Conservation (phyloP, 2,113 vertebrate species). For the Nestor notabilis region DNA sequence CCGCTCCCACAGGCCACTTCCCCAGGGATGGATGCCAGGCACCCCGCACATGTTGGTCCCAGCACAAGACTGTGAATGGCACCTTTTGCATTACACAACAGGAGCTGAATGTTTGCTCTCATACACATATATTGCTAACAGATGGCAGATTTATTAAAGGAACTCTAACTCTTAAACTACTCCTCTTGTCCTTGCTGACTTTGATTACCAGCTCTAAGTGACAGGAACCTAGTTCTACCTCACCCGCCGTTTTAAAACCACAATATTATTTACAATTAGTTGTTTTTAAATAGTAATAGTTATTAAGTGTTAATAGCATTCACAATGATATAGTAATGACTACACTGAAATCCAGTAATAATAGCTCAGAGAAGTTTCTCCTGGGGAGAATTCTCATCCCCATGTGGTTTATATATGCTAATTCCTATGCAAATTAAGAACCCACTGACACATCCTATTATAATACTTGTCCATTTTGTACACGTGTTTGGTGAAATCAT, state of each 20-base stretch:
- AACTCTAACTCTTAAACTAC: neutral
- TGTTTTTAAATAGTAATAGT: neutral
- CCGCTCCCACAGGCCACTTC: neutral
- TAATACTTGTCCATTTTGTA: slow-evolving; percentile 8
- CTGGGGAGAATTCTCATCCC: neutral
- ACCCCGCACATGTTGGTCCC: neutral
- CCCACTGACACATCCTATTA: slow-evolving; percentile 27
- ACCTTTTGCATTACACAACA: neutral
- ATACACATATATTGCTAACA: neutral
- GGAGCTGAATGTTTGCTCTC: neutral
- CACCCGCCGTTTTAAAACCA: neutral
- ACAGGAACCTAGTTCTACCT: neutral
- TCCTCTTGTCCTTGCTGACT: neutral
- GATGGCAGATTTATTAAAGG: neutral
- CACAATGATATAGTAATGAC: neutral
- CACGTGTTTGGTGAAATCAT: slow-evolving; percentile 12
- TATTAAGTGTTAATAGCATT: neutral
- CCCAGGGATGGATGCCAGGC: neutral
- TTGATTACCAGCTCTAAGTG: neutral
- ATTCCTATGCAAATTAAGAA: slow-evolving; percentile 39
- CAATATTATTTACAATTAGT: neutral
- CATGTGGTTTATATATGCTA: slow-evolving; percentile 1
- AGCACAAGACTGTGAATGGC: neutral
- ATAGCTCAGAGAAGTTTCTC: slow-evolving; percentile 14
- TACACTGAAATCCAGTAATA: neutral